Percentiles rank a stretch among this genome's conserved stretches.
These are phyloP conservation scores for Xiphorhynchus erythropygius DNA, from an alignment of 2,797 vertebrate genomes.

Conservation along the genomic window DNA sequence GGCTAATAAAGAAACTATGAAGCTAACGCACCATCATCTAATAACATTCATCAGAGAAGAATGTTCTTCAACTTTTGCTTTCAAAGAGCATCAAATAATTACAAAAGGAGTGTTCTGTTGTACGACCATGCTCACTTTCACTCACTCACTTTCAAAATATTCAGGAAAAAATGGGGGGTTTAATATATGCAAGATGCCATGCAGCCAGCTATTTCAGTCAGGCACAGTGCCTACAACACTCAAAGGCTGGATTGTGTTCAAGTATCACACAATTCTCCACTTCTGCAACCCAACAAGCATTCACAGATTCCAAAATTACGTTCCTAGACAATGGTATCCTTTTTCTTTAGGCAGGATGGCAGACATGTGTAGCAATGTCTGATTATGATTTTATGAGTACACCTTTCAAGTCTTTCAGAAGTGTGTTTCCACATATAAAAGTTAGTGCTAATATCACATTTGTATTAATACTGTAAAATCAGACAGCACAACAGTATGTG, in stretches of 20 bases:
- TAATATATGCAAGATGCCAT: neutral
- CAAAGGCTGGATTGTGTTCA: neutral
- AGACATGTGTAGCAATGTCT: fast-evolving
- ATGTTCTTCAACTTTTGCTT: slow-evolving; percentile 25
- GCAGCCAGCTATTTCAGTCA: neutral
- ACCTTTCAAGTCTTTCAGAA: neutral
- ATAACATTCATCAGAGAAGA: neutral
- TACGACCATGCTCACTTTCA: neutral
- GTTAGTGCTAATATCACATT: neutral
- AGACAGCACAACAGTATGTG: neutral
- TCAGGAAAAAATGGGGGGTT: neutral
- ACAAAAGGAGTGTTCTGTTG: neutral
- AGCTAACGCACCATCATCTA: slow-evolving; percentile 38
- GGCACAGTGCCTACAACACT: neutral
- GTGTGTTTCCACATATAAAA: neutral
- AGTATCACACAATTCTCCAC: neutral
- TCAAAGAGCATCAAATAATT: neutral
- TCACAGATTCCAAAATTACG: neutral
- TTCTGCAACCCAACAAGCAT: neutral
- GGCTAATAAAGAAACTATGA: slow-evolving; percentile 26
- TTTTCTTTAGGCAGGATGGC: neutral
- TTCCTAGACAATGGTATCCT: neutral
- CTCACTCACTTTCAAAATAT: neutral
- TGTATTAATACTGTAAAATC: neutral
- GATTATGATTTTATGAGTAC: neutral